Conservation (phyloP, 2,797 vertebrate species). For the Diplodus sargus region DNA sequence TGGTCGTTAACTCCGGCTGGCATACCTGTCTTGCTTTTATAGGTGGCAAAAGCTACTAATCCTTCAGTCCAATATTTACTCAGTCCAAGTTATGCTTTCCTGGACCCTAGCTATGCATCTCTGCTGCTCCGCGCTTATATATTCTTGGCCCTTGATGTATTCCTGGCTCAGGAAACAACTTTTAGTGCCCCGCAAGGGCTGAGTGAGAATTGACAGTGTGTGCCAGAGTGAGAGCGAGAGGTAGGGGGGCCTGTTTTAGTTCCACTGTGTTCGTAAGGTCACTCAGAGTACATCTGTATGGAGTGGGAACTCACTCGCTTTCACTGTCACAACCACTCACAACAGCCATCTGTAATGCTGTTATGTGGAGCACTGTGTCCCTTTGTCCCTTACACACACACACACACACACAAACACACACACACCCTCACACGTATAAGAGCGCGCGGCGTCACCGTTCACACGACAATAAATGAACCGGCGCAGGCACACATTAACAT, state of each 20-base stretch:
- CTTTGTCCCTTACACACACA: conserved; percentile 79
- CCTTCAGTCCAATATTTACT: conserved; percentile 81
- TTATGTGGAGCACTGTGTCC: conserved; percentile 85
- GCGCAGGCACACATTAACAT: conserved; percentile 84
- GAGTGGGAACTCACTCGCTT: conserved; percentile 81
- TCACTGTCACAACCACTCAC: conserved; percentile 81
- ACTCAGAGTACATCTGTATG: conserved; percentile 85
- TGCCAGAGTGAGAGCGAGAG: conserved; percentile 80
- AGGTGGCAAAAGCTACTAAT: conserved; percentile 84
- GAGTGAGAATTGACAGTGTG: conserved; percentile 84
- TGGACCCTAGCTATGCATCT: conserved; percentile 79
- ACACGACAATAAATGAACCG: conserved; percentile 76
- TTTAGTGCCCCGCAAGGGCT: conserved; percentile 83
- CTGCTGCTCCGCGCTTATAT: conserved; percentile 74
- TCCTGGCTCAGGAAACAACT: conserved; percentile 83
- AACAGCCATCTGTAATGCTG: conserved; percentile 83
- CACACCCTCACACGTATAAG: neutral
- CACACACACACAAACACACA: conserved; percentile 37
- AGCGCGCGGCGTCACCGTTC: conserved; percentile 57
- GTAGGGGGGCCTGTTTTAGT: conserved; percentile 79
- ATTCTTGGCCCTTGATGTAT: conserved; percentile 84
- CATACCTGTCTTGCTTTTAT: conserved; percentile 80
- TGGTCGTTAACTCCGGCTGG: conserved; percentile 73
- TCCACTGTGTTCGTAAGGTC: conserved; percentile 86
- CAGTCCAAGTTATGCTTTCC: conserved; percentile 83